Evolutionary conservation across 2,888 invertebrate genomes (phyloP).

Genomic region (Leptogaster cylindrica): DNA sequence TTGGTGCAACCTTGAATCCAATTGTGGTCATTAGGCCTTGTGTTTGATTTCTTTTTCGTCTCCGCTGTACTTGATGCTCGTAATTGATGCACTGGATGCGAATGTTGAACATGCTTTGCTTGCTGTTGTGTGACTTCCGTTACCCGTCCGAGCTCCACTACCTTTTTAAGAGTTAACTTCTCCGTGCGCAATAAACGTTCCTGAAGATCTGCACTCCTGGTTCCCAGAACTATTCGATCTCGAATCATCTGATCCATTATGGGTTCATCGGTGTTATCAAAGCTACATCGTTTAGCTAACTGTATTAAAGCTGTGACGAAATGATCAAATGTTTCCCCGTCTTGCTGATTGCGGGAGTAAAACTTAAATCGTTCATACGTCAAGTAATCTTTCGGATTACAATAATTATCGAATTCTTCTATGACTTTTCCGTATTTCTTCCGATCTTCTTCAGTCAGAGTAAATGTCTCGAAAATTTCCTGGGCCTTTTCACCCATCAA

Average conservation of each 20-base stretch:
- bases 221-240: slow-evolving; percentile 9
- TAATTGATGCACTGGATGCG: neutral
- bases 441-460: too few relatives aligned
- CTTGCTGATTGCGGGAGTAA: neutral
- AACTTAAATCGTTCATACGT: neutral
- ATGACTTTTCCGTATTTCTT: neutral
- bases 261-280: neutral
- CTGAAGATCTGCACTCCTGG: neutral
- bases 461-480: neutral
- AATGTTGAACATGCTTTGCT: slow-evolving; percentile 30
- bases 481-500: neutral
- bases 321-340: neutral
- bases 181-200: neutral
- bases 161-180: neutral
- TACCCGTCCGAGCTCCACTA: neutral
- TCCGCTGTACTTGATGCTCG: neutral
- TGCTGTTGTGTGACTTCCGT: slow-evolving; percentile 16
- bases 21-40: neutral
- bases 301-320: too few relatives aligned
- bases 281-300: neutral
- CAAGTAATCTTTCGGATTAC: neutral
- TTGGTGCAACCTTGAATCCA: neutral
- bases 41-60: neutral
- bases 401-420: neutral
- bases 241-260: slow-evolving; percentile 1